Percentiles rank a stretch among this genome's conserved stretches.
These are phyloP conservation scores for Euwallacea similis DNA, from an alignment of 1,140 invertebrate genomes.

Conservation along the genomic window DNA sequence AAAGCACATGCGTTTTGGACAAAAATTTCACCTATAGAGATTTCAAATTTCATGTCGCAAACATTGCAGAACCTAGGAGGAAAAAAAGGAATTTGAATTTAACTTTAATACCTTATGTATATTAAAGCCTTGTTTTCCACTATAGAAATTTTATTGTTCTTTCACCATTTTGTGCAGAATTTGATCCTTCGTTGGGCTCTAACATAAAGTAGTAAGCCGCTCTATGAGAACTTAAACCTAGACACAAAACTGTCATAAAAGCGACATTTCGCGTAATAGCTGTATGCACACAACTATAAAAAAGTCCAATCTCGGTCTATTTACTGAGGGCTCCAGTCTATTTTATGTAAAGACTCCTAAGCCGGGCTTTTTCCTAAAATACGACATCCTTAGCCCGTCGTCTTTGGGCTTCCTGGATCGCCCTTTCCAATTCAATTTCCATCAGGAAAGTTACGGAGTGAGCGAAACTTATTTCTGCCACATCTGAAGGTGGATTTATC, in stretches of 20 bases:
- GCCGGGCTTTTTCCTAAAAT: constrained; percentile 26
- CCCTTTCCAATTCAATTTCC: constrained; percentile 29
- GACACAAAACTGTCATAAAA: constrained; percentile 4
- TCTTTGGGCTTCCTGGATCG: constrained; percentile 21
- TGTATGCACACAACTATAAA: constrained; percentile 2
- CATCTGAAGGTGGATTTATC: no score
- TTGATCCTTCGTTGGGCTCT: no score
- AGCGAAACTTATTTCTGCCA: background rate
- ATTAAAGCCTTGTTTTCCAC: no score
- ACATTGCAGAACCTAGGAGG: no score
- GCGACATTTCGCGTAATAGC: background rate
- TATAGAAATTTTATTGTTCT: no score
- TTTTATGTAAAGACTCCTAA: constrained; percentile 23
- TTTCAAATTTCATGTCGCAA: no score
- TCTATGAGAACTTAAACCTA: background rate
- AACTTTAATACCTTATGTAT: no score
- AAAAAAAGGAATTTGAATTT: no score
- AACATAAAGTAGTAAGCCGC: no score
- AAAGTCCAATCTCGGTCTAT: constrained; percentile 23
- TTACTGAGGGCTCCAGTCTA: constrained; percentile 24
- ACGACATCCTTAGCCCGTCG: constrained; percentile 15
- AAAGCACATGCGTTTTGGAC: no score
- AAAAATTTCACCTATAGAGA: no score
- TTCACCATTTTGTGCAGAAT: no score
- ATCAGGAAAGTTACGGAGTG: constrained; percentile 9